Evolutionary conservation across 2,888 invertebrate species (phyloP), one percentile per base, ranked within the genome.

Genomic region (Argyra leucocephala): DNA sequence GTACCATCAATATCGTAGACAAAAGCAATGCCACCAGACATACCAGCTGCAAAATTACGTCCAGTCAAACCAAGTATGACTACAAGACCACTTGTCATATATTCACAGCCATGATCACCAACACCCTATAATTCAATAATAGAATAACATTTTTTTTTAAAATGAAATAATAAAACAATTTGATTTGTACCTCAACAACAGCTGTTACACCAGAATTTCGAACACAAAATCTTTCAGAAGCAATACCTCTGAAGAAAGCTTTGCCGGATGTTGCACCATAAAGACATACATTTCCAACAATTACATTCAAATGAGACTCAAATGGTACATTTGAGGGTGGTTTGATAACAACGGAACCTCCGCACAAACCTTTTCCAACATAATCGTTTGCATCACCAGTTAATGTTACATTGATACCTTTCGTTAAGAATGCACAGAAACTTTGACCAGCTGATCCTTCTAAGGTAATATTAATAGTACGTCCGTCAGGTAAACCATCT

Each of bases 81-180:
- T 68, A 91, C 91, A 67, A 85, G 82, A 66, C 97, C 97, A 18
- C 96, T 97, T 62, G 99, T 99, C 99, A 99, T 99, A 81, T 99
- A 99, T 82, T 99, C 99, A 83, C 99, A 99, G 66, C 96, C 98
- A 81, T 99, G 98, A 83, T 99, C 99, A 58, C 99, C 99, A 66
- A 96, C 96, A 64, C 97, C 97, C 83, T 84, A 69, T 10, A 26
- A 65, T 63, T 63, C 24, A 48, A 62, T 65, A 57, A 48, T 37
- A 10, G 7, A 2, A 31, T 10, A 31, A 1, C 12, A 10, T 61
- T 15, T 12, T 23, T 18, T 63, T 22, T 37, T n/a, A 64, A 15
- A 62, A 1, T 57, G 26, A 21, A 5, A 57, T 37, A 7, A 59
- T 18, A 57, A 57, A 3, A 5, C 21, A 60, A 12, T 58, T 24